A percentile compares a stretch with the other conserved stretches of the same genome.
phyloP scores from a whole-genome alignment of 2,113 vertebrate genomes.

The Setophaga kirtlandii region DNA sequence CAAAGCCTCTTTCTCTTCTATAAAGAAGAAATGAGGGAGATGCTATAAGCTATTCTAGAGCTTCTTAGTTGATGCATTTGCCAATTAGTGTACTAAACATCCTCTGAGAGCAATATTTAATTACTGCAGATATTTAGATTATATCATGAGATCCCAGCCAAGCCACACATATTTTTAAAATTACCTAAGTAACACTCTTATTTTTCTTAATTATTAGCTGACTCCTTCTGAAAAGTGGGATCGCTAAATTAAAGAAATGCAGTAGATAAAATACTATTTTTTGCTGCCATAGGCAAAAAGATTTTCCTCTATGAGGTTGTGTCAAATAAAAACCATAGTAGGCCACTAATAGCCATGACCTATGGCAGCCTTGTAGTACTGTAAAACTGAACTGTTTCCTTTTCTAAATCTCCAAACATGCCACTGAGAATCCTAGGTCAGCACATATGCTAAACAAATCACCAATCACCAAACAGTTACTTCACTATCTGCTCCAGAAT shows the following conservation, averaged over 20 bases:
- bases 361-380: conserved; percentile 40
- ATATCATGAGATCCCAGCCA: conserved; percentile 59
- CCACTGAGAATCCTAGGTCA: conserved; percentile 11
- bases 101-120: conserved; percentile 65
- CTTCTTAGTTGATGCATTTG: neutral
- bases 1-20: neutral
- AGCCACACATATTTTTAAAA: conserved; percentile 59
- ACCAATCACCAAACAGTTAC: neutral
- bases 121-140: conserved; percentile 66
- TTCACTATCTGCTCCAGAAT: neutral
- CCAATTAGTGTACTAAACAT: conserved; percentile 66
- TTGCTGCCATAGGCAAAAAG: conserved; percentile 58
- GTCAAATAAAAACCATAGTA: conserved; percentile 48
- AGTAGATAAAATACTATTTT: conserved; percentile 32
- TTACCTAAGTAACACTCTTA: neutral
- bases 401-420: neutral
- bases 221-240: conserved; percentile 39
- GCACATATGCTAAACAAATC: conserved; percentile 27
- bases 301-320: conserved; percentile 20
- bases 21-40: neutral
- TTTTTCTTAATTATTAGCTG: conserved; percentile 9
- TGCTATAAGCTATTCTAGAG: neutral
- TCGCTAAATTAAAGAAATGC: conserved; percentile 62
- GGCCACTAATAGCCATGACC: conserved; percentile 62
- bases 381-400: conserved; percentile 57